phyloP scores from a whole-genome alignment of 2,113 vertebrate genomes.

The Brevimyrus niger region DNA sequence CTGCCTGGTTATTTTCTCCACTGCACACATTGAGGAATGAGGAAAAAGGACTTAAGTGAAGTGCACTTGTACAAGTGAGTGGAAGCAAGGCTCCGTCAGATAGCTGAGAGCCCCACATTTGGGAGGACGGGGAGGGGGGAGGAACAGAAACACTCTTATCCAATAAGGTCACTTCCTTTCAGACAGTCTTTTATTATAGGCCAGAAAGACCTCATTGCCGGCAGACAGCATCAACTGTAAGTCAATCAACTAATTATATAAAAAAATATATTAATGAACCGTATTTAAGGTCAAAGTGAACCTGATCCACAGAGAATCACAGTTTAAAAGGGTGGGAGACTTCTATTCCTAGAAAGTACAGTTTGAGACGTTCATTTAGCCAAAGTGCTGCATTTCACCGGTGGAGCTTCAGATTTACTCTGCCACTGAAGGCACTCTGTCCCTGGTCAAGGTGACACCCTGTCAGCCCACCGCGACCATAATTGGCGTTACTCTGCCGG shows the following conservation, averaged over 20 bases:
- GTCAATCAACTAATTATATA: slow-evolving; percentile 2
- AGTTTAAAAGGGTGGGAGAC: background rate
- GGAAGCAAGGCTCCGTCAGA: background rate
- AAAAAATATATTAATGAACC: background rate
- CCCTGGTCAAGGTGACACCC: background rate
- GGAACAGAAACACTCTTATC: background rate
- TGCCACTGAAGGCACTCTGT: background rate
- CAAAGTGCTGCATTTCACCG: background rate
- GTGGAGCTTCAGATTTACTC: background rate
- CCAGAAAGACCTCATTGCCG: background rate
- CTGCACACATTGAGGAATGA: slow-evolving; percentile 13
- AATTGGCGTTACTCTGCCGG: background rate
- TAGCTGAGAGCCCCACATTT: background rate
- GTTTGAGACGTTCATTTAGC: background rate
- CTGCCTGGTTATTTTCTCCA: slow-evolving; percentile 23
- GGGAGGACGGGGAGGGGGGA: background rate
- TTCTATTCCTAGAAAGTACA: slow-evolving; percentile 8
- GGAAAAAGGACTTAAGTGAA: background rate
- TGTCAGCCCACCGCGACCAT: background rate
- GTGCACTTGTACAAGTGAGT: background rate
- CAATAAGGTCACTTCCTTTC: background rate
- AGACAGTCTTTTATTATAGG: background rate
- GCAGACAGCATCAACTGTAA: background rate
- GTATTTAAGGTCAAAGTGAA: slow-evolving; percentile 8
- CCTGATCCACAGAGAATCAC: background rate